These are phyloP conservation scores for Magallana angulata DNA, from an alignment of 1,140 invertebrate genomes.

Conservation along the genomic window DNA sequence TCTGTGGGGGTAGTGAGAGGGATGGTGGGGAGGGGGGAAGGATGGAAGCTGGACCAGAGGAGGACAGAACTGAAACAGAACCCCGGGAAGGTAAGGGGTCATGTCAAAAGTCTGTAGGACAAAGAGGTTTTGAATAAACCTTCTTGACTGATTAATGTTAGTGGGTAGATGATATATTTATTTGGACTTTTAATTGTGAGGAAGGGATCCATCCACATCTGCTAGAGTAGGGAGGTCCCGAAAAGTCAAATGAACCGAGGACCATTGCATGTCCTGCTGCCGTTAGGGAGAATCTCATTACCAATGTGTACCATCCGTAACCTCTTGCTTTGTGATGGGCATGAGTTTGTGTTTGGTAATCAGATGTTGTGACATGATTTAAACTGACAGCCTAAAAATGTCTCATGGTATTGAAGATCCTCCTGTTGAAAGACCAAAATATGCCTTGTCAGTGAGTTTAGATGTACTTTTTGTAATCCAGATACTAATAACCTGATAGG, in stretches of 20 bases:
- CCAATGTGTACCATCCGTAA: neutral
- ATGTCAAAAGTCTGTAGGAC: too few relatives aligned
- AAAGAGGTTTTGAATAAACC: too few relatives aligned
- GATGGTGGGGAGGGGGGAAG: neutral
- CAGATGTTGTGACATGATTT: conserved; percentile 3
- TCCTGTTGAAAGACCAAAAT: too few relatives aligned
- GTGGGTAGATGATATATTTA: neutral
- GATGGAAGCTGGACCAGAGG: neutral
- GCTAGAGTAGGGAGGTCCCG: neutral
- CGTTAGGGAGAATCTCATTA: neutral
- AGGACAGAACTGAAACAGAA: neutral
- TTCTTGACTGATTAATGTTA: too few relatives aligned
- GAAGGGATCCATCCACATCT: neutral
- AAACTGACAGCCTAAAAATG: neutral
- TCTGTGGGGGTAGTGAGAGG: neutral
- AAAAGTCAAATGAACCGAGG: neutral
- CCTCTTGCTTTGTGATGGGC: neutral
- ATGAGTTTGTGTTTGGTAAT: conserved; percentile 8
- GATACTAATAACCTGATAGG: too few relatives aligned
- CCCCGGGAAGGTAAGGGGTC: conserved; percentile 21
- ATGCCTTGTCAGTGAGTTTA: too few relatives aligned
- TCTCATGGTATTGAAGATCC: too few relatives aligned
- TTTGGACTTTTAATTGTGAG: neutral
- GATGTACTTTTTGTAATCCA: too few relatives aligned
- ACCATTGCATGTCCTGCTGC: neutral